Conservation (phyloP, 2,113 vertebrate species). For the Ammodytes marinus region DNA sequence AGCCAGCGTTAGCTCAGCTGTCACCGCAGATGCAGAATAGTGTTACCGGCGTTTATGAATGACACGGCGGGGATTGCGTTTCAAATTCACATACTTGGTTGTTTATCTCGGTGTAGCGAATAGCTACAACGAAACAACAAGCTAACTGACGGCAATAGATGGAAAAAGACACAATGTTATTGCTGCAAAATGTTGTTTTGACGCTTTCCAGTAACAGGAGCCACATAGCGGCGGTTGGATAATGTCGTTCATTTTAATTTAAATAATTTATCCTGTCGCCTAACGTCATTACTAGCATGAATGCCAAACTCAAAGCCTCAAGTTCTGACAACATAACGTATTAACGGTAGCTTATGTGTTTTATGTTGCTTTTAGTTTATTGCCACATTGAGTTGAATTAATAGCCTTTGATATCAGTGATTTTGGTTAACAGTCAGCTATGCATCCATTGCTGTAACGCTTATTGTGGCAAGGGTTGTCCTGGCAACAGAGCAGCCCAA, state of each 20-base stretch:
- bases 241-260: slow-evolving; percentile 3
- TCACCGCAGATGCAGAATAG: slow-evolving; percentile 58
- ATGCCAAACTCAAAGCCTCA: background rate
- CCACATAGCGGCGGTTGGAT: background rate
- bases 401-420: background rate
- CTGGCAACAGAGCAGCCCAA: slow-evolving; percentile 44
- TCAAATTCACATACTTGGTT: background rate
- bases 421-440: background rate
- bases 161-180: background rate
- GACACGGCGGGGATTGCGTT: slow-evolving; percentile 20
- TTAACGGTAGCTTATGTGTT: background rate
- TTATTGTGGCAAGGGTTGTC: slow-evolving; percentile 39
- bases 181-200: slow-evolving; percentile 15
- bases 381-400: background rate
- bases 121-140: background rate
- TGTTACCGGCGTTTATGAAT: slow-evolving; percentile 46
- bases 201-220: background rate
- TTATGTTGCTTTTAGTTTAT: background rate
- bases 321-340: background rate
- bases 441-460: background rate
- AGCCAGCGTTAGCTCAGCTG: slow-evolving; percentile 76
- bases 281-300: slow-evolving; percentile 1
- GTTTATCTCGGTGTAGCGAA: background rate
- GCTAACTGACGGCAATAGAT: background rate
- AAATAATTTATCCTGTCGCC: background rate